Base-by-base conservation (phyloP, 2,113 vertebrate genomes). In the Vanacampus margaritifer region DNA sequence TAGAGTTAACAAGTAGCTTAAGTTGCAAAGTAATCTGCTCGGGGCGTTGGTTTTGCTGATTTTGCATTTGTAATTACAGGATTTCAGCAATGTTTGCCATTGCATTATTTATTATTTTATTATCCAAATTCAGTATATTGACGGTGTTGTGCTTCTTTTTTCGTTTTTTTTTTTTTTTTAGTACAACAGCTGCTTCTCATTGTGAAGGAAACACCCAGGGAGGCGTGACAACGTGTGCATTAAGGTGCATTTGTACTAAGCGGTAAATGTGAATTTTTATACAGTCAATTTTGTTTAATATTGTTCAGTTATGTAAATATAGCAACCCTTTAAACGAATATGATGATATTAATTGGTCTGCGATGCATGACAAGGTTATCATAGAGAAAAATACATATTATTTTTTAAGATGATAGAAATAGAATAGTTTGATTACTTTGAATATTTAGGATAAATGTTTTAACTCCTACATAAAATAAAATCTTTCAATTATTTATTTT, bases 1-100 rank as follows among this genome's bases (percentile, higher is more conserved):
- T 86, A 85, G 81, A 65, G 51, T 37, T 41, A 48, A 66, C 58
- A 37, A 56, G 73, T 75, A 63, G 65, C 67, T 85, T 85, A 85
- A 79, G 2, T 74, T 79, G 77, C 51, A 23, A n/a, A 67, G 28
- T 84, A 64, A 83, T 80, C 84, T 84, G 59, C 10, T 66, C 67
- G 48, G 13, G 43, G 9, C 43, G 65, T 50, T 45, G 35, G 35
- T 75, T 68, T 36, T 32, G 43, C 21, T 16, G 61, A 43, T 63
- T 64, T 28, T 59, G 7, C 23, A 59, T 59, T 59, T 32, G 28
- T 32, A n/a, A 32, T 9, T 36, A 9, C 13, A 46, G 10, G 2
- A 23, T n/a, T 37, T 39, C 28, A n/a, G 7, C 36, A 37, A 13
- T 60, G 37, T 62, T 62, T 43, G 60, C 6, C 24, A 17, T 4